A percentile compares a stretch with the other conserved stretches of the same genome.
phyloP scores from a whole-genome alignment of 1,140 invertebrate genomes.

The Hyphantria cunea region DNA sequence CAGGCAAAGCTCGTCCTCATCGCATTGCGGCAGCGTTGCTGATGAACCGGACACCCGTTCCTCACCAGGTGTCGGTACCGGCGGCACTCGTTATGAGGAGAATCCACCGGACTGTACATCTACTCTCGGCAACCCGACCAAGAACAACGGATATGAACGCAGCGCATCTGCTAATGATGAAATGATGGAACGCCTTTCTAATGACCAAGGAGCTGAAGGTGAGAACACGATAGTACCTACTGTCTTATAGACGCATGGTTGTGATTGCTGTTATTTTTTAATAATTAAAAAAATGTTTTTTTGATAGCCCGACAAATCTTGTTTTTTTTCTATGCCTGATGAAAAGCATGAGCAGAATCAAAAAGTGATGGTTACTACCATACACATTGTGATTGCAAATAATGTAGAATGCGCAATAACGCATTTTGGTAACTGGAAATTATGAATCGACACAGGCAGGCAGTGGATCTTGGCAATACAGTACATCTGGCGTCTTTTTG shows the following conservation, averaged over 20 bases:
- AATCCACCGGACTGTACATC: constrained; percentile 65
- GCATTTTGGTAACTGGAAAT: too few relatives aligned
- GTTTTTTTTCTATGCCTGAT: too few relatives aligned
- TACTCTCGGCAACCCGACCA: constrained; percentile 62
- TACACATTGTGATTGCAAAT: too few relatives aligned
- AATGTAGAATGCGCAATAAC: too few relatives aligned
- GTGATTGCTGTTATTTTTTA: background rate
- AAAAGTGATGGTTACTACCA: too few relatives aligned
- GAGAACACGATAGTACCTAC: constrained; percentile 18
- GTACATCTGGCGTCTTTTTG: too few relatives aligned
- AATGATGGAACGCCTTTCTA: constrained; percentile 69
- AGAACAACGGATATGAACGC: constrained; percentile 77
- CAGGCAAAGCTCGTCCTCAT: constrained; percentile 79
- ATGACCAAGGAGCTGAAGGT: constrained; percentile 80
- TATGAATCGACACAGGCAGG: too few relatives aligned
- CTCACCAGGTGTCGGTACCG: constrained; percentile 72
- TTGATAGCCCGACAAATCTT: too few relatives aligned
- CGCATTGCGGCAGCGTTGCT: constrained; percentile 76
- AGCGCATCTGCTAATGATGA: constrained; percentile 68
- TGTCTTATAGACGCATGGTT: background rate
- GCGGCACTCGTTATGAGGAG: constrained; percentile 63
- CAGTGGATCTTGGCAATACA: too few relatives aligned
- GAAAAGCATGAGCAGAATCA: too few relatives aligned
- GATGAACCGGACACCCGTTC: constrained; percentile 80
- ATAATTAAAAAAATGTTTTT: too few relatives aligned